Evolutionary conservation across 1,140 invertebrate genomes (phyloP).

Genomic region (Gryllus bimaculatus): DNA sequence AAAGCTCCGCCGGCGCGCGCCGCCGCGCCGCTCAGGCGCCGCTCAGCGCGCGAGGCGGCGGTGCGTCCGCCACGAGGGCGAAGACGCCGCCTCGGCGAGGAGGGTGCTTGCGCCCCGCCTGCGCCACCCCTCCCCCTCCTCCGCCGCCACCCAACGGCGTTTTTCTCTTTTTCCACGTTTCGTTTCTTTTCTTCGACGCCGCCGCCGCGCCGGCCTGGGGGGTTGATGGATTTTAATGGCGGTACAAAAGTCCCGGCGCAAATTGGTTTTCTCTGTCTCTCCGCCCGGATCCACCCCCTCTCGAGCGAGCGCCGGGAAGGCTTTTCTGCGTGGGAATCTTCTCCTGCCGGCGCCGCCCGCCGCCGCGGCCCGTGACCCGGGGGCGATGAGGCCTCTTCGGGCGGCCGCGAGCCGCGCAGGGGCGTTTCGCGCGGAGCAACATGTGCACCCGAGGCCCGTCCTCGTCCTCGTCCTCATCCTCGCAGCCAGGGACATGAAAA

Average conservation of each 20-base stretch:
- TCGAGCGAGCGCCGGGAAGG: background rate
- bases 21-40: background rate
- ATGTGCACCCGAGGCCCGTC: background rate
- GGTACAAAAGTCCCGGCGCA: background rate
- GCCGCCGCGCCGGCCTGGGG: too few relatives aligned
- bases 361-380: too few relatives aligned
- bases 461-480: too few relatives aligned
- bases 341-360: background rate
- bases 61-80: background rate
- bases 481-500: background rate
- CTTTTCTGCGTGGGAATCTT: constrained; percentile 3
- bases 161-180: background rate
- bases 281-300: background rate
- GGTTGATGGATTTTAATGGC: constrained; percentile 1
- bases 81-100: background rate
- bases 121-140: background rate
- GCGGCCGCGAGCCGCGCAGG: too few relatives aligned
- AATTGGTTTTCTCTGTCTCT: constrained; percentile 4
- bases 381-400: too few relatives aligned
- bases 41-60: background rate
- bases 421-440: background rate
- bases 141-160: background rate
- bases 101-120: background rate
- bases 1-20: too few relatives aligned
- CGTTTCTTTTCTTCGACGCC: background rate